Evolutionary conservation across 2,113 vertebrate species (phyloP).

Genomic region (Amazona vittata): DNA sequence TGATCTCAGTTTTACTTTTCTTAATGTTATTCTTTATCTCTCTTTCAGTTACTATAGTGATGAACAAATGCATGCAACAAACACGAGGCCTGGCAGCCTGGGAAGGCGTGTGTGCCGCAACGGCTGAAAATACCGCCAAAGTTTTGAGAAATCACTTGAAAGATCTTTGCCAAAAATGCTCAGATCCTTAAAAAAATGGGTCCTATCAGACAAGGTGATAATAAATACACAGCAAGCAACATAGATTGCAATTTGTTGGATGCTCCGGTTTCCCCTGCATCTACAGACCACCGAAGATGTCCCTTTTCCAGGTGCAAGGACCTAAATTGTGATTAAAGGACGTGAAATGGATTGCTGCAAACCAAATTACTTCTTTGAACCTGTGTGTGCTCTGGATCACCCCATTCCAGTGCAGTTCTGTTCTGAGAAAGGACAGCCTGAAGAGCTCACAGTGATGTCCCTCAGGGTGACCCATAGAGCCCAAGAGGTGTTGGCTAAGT

Average conservation of each 20-base stretch:
- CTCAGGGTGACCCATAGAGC: neutral
- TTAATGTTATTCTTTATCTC: neutral
- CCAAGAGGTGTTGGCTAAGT: rapidly evolving
- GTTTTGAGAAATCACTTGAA: neutral
- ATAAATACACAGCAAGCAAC: neutral
- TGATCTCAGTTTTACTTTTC: neutral
- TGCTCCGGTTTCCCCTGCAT: neutral
- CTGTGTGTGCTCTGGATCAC: neutral
- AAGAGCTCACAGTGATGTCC: neutral
- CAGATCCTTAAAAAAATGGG: neutral
- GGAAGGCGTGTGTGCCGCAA: neutral
- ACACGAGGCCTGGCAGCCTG: neutral
- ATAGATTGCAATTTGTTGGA: neutral
- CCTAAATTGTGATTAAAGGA: neutral
- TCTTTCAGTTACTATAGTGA: slow-evolving; percentile 61
- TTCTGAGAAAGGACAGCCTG: neutral
- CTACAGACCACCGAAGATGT: neutral
- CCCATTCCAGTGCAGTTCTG: neutral
- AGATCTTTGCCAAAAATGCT: neutral
- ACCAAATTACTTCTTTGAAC: neutral
- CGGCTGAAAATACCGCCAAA: neutral
- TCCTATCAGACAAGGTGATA: neutral
- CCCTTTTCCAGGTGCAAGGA: neutral
- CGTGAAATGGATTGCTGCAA: neutral
- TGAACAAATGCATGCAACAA: neutral